Evolutionary conservation across 2,797 vertebrate species (phyloP), one percentile per base, ranked within the genome.

Genomic region (Mus spretus): DNA sequence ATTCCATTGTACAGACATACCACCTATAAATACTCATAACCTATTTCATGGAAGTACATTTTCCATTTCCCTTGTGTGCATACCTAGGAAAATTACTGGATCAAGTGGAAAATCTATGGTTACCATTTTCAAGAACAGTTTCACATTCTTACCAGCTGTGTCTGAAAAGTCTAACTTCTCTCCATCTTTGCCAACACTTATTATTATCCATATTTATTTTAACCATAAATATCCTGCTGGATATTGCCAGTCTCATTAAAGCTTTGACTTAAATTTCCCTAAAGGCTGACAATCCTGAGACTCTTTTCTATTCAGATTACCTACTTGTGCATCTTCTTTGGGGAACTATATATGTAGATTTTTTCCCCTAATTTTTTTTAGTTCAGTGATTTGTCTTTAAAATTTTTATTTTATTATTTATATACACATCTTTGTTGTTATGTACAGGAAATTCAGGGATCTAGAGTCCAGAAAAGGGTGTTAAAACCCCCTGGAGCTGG

Each of bases 51-150:
- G 50, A 94, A 9, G 31, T 50, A 63, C 22, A 61, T 10, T 78
- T 90, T 90, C 74, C 19, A 77, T 74, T 94, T 96, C 59, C 96
- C 57, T 96, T 86, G 14, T 82, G 20, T 89, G 74, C 34, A 85
- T 22, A 86, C 13, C 26, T 72, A 44, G 9, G 87, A 84, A 40
- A 90, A 82, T 53, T 93, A 6, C 22, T 81, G 8, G 59, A 34
- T 93, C 47, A 84, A 96, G 82, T 55, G 55, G 15, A 87, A 94
- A 78, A n/a, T 44, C 40, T 72, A 53, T 59, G n/a, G 55, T 80
- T 31, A 80, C 44, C 10, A 91, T 37, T 83, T 65, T 92, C 40
- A 94, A n/a, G 37, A 92, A 90, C 28, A 63, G 8, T 10, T 57
- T 95, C 75, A 74, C 34, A 74, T 34, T 86, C 55, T 95, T 67